Conservation (phyloP, 2,888 invertebrate species). For the Nemotelus nigrinus region DNA sequence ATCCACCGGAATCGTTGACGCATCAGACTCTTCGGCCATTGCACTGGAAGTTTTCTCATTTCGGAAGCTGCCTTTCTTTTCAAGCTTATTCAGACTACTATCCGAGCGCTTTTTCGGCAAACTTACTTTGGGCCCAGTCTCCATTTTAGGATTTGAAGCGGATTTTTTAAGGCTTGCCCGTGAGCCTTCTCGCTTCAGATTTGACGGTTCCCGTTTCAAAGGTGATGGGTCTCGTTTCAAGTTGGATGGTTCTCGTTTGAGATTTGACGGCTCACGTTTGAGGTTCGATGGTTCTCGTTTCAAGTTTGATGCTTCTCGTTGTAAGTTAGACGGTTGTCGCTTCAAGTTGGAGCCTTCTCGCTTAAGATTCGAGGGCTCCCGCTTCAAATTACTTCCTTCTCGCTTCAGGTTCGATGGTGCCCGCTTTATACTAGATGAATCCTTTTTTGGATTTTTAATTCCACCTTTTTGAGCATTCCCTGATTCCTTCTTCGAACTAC, state of each 20-base stretch:
- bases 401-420: constrained; percentile 18
- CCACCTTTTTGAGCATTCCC: constrained; percentile 7
- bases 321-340: constrained; percentile 49
- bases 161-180: constrained; percentile 42
- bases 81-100: constrained; percentile 58
- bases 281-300: constrained; percentile 52
- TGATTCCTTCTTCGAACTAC: background rate
- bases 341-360: constrained; percentile 23
- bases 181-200: constrained; percentile 31
- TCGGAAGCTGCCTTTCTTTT: constrained; percentile 53
- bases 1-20: constrained; percentile 5
- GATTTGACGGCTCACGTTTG: constrained; percentile 10
- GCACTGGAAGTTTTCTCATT: constrained; percentile 47
- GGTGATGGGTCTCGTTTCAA: constrained; percentile 49
- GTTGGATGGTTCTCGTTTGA: constrained; percentile 36
- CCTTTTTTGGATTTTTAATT: background rate
- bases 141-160: constrained; percentile 43
- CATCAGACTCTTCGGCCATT: constrained; percentile 45
- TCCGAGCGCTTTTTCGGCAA: constrained; percentile 60
- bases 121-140: constrained; percentile 44
- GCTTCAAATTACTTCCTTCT: background rate
- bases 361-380: constrained; percentile 46
- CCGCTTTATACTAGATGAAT: background rate
- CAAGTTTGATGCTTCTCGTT: constrained; percentile 58
- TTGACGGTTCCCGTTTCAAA: constrained; percentile 42